Evolutionary conservation across 2,888 invertebrate genomes (phyloP).

Genomic region (Clusia tigrina): DNA sequence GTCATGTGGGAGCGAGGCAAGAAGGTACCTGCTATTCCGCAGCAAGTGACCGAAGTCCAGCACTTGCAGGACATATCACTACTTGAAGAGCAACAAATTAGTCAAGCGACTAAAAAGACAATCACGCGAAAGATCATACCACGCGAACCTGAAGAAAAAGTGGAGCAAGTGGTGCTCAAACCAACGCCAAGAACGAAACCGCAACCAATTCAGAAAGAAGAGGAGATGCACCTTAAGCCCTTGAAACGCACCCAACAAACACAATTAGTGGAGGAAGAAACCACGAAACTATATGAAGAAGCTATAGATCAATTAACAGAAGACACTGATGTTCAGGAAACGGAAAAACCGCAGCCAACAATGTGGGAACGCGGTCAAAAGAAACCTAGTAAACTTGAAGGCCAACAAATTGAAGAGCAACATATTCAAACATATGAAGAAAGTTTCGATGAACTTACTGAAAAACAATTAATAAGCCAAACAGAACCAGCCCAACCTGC

Average conservation of each 20-base stretch:
- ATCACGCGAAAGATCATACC: slow-evolving; percentile 44
- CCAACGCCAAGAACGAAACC: slow-evolving; percentile 53
- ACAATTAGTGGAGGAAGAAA: slow-evolving; percentile 37
- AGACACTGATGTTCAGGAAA: slow-evolving; percentile 20
- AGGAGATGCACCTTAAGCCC: slow-evolving; percentile 64
- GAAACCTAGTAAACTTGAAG: slow-evolving; percentile 26
- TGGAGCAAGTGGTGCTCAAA: slow-evolving; percentile 60
- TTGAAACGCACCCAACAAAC: slow-evolving; percentile 45
- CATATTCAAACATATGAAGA: slow-evolving; percentile 32
- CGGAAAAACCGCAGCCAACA: slow-evolving; percentile 39
- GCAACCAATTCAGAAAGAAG: slow-evolving; percentile 42
- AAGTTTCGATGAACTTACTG: slow-evolving; percentile 49
- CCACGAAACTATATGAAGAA: slow-evolving; percentile 33
- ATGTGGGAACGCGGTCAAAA: slow-evolving; percentile 60
- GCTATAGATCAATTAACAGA: slow-evolving; percentile 35
- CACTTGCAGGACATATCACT: slow-evolving; percentile 36
- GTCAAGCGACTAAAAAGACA: slow-evolving; percentile 46
- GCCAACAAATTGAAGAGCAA: slow-evolving; percentile 18
- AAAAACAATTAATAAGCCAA: slow-evolving; percentile 35
- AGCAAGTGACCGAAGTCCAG: slow-evolving; percentile 22
- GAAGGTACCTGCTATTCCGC: slow-evolving; percentile 40
- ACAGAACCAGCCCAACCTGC: slow-evolving; percentile 57
- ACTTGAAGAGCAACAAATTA: slow-evolving; percentile 35
- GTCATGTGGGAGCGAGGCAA: slow-evolving; percentile 61
- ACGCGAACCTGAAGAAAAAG: slow-evolving; percentile 46